phyloP scores from a whole-genome alignment of 2,888 invertebrate genomes.

The Lumbricus terrestris region DNA sequence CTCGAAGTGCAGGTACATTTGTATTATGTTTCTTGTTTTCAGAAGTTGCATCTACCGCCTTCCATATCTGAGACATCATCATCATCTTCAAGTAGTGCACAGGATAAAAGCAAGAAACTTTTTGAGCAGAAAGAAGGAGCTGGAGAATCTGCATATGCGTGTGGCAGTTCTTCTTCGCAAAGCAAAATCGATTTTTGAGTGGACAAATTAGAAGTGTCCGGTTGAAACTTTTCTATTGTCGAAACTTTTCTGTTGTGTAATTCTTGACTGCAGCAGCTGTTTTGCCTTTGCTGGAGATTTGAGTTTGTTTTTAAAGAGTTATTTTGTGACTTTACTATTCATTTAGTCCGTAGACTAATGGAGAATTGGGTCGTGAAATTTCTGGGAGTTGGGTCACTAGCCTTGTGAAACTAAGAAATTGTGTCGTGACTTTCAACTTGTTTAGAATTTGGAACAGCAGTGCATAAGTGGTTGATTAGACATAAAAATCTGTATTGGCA shows the following conservation, averaged over 20 bases:
- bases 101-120: conserved; percentile 39
- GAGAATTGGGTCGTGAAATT: too few species aligned
- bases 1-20: neutral
- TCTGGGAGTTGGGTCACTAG: too few species aligned
- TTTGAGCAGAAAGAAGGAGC: neutral
- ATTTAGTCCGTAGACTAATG: too few species aligned
- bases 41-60: conserved; percentile 58
- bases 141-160: neutral
- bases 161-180: neutral
- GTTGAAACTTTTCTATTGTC: neutral
- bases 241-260: too few species aligned
- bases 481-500: too few species aligned
- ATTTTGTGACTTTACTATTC: neutral
- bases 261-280: too few species aligned
- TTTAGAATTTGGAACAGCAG: too few species aligned
- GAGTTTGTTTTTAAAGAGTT: neutral
- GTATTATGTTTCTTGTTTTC: conserved; percentile 26
- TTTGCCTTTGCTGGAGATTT: neutral
- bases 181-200: conserved; percentile 10
- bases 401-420: too few species aligned
- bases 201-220: neutral
- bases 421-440: too few species aligned
- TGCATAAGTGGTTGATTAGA: too few species aligned
- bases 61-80: conserved; percentile 52
- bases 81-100: conserved; percentile 46